Evolutionary conservation across 2,888 invertebrate genomes (phyloP), one percentile per base, ranked within the genome.

Genomic region (Sympetrum striolatum): DNA sequence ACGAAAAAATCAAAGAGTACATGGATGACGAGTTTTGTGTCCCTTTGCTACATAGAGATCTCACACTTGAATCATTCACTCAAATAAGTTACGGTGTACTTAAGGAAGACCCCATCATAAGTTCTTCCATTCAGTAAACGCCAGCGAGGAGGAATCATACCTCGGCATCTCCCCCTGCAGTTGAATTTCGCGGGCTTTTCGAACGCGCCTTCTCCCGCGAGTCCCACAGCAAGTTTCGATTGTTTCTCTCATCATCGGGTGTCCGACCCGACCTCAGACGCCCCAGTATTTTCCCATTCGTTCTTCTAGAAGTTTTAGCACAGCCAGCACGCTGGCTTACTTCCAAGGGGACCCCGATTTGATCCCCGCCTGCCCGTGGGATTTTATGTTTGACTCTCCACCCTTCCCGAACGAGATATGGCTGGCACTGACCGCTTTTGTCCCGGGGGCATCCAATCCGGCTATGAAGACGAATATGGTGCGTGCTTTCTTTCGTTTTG

Each of bases 321-420:
- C 31, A 82, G 86, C 86, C 86, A 86, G 60, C 86, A 86, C 86
- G 86, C 86, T 86, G 86, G 86, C 86, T 86, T 86, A 37, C 86
- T 86, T 58, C 60, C 86, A 86, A 86, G 86, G 58, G 39, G 86
- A 86, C 39, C 86, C 86, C 37, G 58, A 86, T 60, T 86, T 86
- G 86, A 86, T 86, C 86, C 64, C 86, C 86, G 58, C 86, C 86
- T 60, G 60, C 35, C 86, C 86, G 60, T 86, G 86, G 86, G 86
- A 86, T 86, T 86, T 58, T 60, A 64, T 86, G 60, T 64, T 86
- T 60, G 60, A 86, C n/a, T 58, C 86, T 8, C 35, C 31, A 35
- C 60, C 86, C 8, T 86, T 86, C 37, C 86, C 86, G 37, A 86
- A 86, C 37, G 86, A 86, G 60, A 86, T 86, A 86, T 86, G 86